Percentiles rank a stretch among this genome's conserved stretches.
Conservation (phyloP, 2,113 vertebrate genomes). For the Trematocara macrostoma region DNA sequence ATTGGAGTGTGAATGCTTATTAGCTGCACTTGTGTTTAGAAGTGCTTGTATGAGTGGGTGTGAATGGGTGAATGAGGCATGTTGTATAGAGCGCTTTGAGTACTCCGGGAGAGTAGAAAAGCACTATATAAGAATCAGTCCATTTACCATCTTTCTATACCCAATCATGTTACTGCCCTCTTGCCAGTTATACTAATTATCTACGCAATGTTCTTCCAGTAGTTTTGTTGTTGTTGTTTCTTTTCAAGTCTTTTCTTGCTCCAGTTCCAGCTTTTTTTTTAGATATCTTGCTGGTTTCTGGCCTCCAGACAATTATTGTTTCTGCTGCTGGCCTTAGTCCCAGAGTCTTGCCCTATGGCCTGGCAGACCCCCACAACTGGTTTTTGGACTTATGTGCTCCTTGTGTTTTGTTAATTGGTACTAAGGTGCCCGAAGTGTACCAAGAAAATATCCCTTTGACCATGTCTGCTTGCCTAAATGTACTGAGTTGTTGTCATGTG, state of each 20-base stretch:
- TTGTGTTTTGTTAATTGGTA: background rate
- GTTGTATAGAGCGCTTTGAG: too few relatives aligned
- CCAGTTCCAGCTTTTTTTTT: background rate
- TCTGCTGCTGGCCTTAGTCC: background rate
- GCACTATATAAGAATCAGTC: too few relatives aligned
- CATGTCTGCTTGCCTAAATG: background rate
- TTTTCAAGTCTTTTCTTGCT: background rate
- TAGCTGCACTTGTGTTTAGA: too few relatives aligned
- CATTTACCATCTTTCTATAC: too few relatives aligned
- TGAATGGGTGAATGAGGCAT: too few relatives aligned
- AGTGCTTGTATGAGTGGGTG: too few relatives aligned
- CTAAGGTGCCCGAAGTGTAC: background rate
- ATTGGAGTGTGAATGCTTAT: too few relatives aligned
- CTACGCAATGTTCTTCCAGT: background rate
- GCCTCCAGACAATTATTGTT: background rate
- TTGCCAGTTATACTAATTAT: background rate
- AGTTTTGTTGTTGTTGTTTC: background rate
- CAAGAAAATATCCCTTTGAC: background rate
- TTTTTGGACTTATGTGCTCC: background rate
- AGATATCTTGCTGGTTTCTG: background rate
- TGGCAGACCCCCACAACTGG: background rate
- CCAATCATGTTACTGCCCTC: too few relatives aligned
- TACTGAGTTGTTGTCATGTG: background rate
- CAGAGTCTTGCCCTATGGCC: background rate
- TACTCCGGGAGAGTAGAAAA: too few relatives aligned